Evolutionary conservation across 2,113 vertebrate species (phyloP).

Genomic region (Noctilio leporinus): DNA sequence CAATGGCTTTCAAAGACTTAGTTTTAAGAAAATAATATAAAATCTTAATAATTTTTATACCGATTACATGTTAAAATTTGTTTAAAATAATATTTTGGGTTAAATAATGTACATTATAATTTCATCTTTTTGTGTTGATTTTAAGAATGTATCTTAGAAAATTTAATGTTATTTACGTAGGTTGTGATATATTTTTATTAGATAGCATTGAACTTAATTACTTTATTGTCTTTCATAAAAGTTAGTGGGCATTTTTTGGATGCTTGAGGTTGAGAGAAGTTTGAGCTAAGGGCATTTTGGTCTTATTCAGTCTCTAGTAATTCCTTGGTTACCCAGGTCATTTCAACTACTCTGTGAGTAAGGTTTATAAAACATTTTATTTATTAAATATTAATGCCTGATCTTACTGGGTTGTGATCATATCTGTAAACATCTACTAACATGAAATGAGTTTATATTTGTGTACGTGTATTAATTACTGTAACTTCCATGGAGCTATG

Average conservation of each 20-base stretch:
- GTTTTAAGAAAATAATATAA: neutral
- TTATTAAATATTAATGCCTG: conserved; percentile 24
- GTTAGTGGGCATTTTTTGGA: neutral
- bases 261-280: neutral
- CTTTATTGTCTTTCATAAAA: conserved; percentile 1
- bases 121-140: neutral
- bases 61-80: neutral
- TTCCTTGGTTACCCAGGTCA: neutral
- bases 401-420: neutral
- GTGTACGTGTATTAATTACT: neutral
- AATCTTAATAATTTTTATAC: neutral
- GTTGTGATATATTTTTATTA: neutral
- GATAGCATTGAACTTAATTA: neutral
- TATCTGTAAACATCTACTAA: neutral
- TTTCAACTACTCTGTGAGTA: neutral
- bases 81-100: no score
- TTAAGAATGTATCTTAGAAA: neutral
- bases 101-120: neutral
- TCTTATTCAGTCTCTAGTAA: neutral
- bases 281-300: neutral
- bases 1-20: neutral
- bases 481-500: conserved; percentile 40
- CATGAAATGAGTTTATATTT: conserved; percentile 19
- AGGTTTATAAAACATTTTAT: neutral
- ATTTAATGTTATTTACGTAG: neutral